phyloP scores from a whole-genome alignment of 1,140 invertebrate species.

The Cylas formicarius region DNA sequence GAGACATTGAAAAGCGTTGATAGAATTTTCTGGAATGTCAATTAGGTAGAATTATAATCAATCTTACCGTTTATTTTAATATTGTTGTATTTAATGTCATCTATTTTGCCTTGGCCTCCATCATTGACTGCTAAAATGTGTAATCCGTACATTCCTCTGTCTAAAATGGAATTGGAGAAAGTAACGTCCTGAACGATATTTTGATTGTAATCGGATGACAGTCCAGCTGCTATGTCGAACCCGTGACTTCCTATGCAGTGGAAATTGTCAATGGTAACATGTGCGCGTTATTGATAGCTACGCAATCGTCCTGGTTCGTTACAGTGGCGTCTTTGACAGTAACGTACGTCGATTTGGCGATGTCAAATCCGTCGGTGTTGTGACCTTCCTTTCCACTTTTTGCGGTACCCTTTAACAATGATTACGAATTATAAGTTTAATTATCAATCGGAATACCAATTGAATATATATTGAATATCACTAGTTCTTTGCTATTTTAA shows the following conservation, averaged over 20 bases:
- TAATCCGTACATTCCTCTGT: constrained; percentile 5
- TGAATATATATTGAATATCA: too few species aligned
- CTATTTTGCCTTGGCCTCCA: constrained; percentile 2
- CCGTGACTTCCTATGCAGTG: constrained; percentile 10
- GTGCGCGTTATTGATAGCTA: constrained; percentile 8
- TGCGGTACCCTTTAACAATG: constrained; percentile 10
- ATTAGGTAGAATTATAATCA: too few species aligned
- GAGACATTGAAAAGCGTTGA: background rate
- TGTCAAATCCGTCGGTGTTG: constrained; percentile 7
- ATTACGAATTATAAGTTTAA: too few species aligned
- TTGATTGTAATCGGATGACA: background rate
- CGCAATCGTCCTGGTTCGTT: constrained; percentile 13
- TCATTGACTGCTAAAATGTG: constrained; percentile 7
- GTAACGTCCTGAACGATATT: constrained; percentile 3
- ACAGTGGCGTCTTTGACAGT: constrained; percentile 1
- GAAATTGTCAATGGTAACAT: constrained; percentile 5
- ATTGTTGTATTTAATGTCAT: constrained; percentile 4
- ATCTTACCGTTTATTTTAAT: constrained; percentile 5
- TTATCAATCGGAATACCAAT: too few species aligned
- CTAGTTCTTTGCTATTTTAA: too few species aligned
- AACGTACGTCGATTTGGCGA: background rate
- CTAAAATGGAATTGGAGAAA: constrained; percentile 3
- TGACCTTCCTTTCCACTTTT: constrained; percentile 1
- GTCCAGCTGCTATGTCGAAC: constrained; percentile 8
- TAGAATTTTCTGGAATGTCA: too few species aligned